These are phyloP conservation scores for Myioborus melanocephalus DNA, from an alignment of 2,797 vertebrate species.

Conservation along the genomic window DNA sequence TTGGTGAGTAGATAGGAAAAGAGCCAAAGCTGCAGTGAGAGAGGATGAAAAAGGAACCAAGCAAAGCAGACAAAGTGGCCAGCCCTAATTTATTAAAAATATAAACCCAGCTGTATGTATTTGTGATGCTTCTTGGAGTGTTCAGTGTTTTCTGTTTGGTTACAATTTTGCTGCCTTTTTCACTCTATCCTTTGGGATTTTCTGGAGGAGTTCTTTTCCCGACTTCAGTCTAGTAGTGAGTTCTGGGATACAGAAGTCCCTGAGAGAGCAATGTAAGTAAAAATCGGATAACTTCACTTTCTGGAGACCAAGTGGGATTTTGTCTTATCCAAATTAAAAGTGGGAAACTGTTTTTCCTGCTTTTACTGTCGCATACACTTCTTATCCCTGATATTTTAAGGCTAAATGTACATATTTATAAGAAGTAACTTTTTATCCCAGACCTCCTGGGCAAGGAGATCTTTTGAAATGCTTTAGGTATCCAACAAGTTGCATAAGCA, in stretches of 20 bases:
- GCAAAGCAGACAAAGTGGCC: neutral
- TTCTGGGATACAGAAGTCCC: neutral
- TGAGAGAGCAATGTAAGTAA: rapidly evolving
- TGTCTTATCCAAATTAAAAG: neutral
- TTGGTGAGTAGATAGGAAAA: neutral
- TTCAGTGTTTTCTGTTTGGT: neutral
- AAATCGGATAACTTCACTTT: neutral
- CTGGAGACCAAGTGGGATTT: neutral
- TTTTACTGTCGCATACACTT: neutral
- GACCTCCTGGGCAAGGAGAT: neutral
- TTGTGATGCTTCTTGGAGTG: neutral
- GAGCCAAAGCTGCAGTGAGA: neutral
- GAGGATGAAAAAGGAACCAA: neutral
- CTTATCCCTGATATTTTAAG: neutral
- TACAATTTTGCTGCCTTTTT: neutral
- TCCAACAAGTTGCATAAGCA: neutral
- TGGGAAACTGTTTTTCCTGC: neutral
- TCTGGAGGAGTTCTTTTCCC: neutral
- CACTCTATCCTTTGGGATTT: neutral
- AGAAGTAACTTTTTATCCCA: neutral
- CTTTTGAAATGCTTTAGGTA: neutral
- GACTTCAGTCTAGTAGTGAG: neutral
- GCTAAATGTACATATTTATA: neutral
- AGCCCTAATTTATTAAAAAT: neutral
- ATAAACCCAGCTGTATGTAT: neutral